These are phyloP conservation scores for Zaprionus kolodkinae DNA, from an alignment of 1,140 invertebrate species.

Conservation along the genomic window DNA sequence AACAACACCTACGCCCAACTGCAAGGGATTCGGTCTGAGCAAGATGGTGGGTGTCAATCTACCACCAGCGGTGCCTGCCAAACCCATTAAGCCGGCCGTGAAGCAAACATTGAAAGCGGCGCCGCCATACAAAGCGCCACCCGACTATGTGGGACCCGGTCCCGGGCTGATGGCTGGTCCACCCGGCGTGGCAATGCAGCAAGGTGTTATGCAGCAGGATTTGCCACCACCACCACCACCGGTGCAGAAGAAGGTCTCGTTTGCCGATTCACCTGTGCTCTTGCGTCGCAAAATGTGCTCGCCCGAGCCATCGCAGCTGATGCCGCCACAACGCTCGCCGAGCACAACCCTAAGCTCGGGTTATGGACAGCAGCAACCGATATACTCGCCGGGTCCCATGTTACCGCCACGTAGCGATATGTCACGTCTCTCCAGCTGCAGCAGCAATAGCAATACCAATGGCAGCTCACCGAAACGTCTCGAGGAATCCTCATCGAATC, in stretches of 20 bases:
- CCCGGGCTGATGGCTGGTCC: not conserved
- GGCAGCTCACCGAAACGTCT: slow-evolving; percentile 89
- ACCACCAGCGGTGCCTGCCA: slow-evolving; percentile 78
- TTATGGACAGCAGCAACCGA: slow-evolving; percentile 41
- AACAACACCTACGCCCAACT: slow-evolving; percentile 51
- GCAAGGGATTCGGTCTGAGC: slow-evolving; percentile 14
- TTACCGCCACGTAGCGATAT: slow-evolving; percentile 90
- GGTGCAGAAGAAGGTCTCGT: slow-evolving; percentile 79
- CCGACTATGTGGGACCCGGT: slow-evolving; percentile 76
- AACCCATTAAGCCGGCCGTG: slow-evolving; percentile 77
- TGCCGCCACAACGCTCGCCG: slow-evolving; percentile 47
- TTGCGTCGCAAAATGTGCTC: slow-evolving; percentile 83
- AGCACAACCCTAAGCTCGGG: slow-evolving; percentile 60
- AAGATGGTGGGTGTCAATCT: slow-evolving; percentile 2
- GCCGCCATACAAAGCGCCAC: slow-evolving; percentile 83
- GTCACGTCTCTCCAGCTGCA: slow-evolving; percentile 85
- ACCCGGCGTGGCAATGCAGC: not conserved
- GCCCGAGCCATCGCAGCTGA: slow-evolving; percentile 64
- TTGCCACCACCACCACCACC: slow-evolving; percentile 55
- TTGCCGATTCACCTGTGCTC: slow-evolving; percentile 82
- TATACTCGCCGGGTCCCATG: slow-evolving; percentile 85
- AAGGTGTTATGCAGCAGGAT: slow-evolving; percentile 4
- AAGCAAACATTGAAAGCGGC: slow-evolving; percentile 73
- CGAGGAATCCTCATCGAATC: slow-evolving; percentile 89
- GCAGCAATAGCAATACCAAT: slow-evolving; percentile 31